Conservation (phyloP, 2,113 vertebrate genomes). For the Paramisgurnus dabryanus region DNA sequence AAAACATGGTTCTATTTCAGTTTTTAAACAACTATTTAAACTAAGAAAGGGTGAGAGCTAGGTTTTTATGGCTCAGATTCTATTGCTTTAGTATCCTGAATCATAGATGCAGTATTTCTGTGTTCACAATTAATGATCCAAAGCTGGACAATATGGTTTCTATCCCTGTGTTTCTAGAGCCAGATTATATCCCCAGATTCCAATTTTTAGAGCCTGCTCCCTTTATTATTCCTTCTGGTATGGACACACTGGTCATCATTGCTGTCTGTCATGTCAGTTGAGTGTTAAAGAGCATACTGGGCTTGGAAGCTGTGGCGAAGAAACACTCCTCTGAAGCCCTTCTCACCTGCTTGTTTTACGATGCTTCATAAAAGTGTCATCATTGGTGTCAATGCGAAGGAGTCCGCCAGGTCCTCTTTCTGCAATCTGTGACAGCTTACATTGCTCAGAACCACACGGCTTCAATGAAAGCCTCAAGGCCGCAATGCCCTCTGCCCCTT, state of each 20-base stretch:
- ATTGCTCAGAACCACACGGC: slow-evolving; percentile 8
- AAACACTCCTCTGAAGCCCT: slow-evolving; percentile 31
- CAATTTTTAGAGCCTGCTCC: slow-evolving; percentile 45
- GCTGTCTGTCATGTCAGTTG: slow-evolving; percentile 37
- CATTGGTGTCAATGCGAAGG: slow-evolving; percentile 3
- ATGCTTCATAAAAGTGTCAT: slow-evolving; percentile 56
- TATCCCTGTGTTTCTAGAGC: slow-evolving; percentile 3
- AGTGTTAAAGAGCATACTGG: slow-evolving; percentile 40
- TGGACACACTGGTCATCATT: slow-evolving; percentile 37
- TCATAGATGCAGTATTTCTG: slow-evolving; percentile 35
- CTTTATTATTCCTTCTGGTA: slow-evolving; percentile 23
- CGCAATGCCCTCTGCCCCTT: not conserved
- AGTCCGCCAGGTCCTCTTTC: slow-evolving; percentile 23
- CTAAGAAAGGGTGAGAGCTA: not conserved
- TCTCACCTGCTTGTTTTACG: slow-evolving; percentile 43
- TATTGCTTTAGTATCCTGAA: slow-evolving; percentile 9
- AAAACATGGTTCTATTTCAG: not conserved
- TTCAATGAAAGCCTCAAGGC: slow-evolving; percentile 36
- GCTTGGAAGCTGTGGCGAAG: slow-evolving; percentile 28
- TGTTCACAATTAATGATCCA: slow-evolving; percentile 36
- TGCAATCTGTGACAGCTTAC: slow-evolving; percentile 24
- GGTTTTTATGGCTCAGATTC: not conserved
- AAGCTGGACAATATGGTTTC: slow-evolving; percentile 28
- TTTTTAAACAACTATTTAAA: not conserved
- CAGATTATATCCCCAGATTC: slow-evolving; percentile 41